phyloP scores from a whole-genome alignment of 2,888 invertebrate species.

The Nemapogon koenigi region DNA sequence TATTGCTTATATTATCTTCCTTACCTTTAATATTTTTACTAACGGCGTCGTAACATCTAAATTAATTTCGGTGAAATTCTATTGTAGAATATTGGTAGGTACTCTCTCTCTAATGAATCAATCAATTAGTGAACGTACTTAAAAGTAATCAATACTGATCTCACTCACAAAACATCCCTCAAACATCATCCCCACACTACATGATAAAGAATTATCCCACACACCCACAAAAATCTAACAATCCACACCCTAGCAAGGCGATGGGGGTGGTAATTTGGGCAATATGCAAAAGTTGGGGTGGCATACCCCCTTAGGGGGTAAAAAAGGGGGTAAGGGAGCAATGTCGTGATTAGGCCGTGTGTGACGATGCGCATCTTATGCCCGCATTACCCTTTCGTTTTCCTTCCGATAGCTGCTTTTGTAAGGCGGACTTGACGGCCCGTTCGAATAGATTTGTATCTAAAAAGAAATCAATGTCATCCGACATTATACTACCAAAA shows the following conservation, averaged over 20 bases:
- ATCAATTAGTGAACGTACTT: too few relatives aligned
- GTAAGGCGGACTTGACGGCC: conserved; percentile 28
- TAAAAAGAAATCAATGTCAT: too few relatives aligned
- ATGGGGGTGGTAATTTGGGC: conserved; percentile 46
- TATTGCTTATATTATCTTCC: too few relatives aligned
- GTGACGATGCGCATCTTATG: conserved; percentile 64
- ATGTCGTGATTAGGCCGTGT: conserved; percentile 60
- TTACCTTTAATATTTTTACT: too few relatives aligned
- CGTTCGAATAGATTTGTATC: too few relatives aligned
- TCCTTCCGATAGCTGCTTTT: conserved; percentile 64
- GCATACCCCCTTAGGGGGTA: conserved; percentile 17
- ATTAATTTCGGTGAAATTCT: too few relatives aligned
- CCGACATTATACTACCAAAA: too few relatives aligned
- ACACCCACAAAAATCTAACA: conserved; percentile 28
- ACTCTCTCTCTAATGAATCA: too few relatives aligned
- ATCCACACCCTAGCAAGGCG: conserved; percentile 36
- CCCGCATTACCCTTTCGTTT: conserved; percentile 65
- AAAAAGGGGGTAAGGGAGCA: conserved; percentile 19
- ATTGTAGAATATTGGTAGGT: too few relatives aligned
- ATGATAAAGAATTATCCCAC: conserved; percentile 29
- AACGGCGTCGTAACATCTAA: too few relatives aligned
- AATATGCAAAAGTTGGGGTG: conserved; percentile 59
- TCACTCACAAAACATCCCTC: conserved; percentile 33
- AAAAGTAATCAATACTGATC: too few relatives aligned
- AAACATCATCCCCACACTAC: conserved; percentile 37